These are phyloP conservation scores for Bubo scandiacus DNA, from an alignment of 2,113 vertebrate species.

Conservation along the genomic window DNA sequence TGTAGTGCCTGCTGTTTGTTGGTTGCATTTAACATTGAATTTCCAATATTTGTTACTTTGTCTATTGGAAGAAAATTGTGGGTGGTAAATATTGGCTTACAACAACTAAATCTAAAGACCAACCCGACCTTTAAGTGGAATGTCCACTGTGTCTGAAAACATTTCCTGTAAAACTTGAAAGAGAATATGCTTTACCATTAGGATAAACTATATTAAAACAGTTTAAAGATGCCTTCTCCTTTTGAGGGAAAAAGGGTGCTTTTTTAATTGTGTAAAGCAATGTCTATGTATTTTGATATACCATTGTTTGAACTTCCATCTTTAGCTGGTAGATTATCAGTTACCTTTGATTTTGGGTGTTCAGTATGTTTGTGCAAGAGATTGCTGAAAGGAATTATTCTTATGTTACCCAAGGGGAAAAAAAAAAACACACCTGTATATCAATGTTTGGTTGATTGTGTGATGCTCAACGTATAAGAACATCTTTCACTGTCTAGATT, in stretches of 20 bases:
- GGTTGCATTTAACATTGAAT: conserved; percentile 34
- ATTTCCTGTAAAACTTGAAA: conserved; percentile 93
- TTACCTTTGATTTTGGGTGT: conserved; percentile 68
- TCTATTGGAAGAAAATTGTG: conserved; percentile 41
- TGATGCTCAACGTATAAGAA: conserved; percentile 77
- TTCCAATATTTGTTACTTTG: neutral
- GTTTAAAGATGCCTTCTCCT: conserved; percentile 77
- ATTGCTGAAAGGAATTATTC: conserved; percentile 68
- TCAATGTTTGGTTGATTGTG: conserved; percentile 83
- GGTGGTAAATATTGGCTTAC: conserved; percentile 39
- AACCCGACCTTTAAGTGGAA: conserved; percentile 47
- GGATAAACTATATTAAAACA: conserved; percentile 69
- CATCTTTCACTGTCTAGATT: conserved; percentile 73
- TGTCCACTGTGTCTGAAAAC: conserved; percentile 64
- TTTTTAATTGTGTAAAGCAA: conserved; percentile 75
- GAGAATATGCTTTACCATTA: conserved; percentile 70
- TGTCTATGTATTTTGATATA: conserved; percentile 79
- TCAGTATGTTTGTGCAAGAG: conserved; percentile 69
- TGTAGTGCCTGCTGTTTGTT: conserved; percentile 34
- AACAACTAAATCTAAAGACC: conserved; percentile 14
- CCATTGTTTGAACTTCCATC: conserved; percentile 93
- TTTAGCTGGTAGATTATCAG: conserved; percentile 79
- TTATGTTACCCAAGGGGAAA: conserved; percentile 60
- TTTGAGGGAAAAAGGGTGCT: conserved; percentile 79
- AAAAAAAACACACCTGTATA: conserved; percentile 46